A percentile compares a stretch with the other conserved stretches of the same genome.
Evolutionary conservation across 2,797 vertebrate species (phyloP).

Genomic region (Rhadinocentrus ornatus): DNA sequence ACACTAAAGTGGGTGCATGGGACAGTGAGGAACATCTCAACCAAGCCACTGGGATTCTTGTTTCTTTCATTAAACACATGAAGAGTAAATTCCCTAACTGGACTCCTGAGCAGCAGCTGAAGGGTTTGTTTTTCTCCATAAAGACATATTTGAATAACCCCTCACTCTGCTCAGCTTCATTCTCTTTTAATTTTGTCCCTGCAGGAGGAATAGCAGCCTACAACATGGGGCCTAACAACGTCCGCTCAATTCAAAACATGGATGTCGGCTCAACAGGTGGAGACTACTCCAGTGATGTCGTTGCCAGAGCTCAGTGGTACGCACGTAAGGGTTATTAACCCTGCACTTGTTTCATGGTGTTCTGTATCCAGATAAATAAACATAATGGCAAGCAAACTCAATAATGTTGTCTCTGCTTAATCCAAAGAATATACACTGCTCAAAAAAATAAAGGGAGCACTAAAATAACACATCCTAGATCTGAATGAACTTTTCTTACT

Average conservation of each 20-base stretch:
- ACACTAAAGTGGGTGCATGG: neutral
- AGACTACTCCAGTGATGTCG: conserved; percentile 65
- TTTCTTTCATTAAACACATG: conserved; percentile 14
- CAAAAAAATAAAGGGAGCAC: too few relatives aligned
- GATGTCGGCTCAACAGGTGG: conserved; percentile 20
- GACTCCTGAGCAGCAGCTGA: conserved; percentile 40
- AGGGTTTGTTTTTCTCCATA: conserved; percentile 57
- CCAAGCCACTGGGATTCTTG: conserved; percentile 53
- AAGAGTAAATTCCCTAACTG: accelerated
- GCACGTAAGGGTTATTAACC: neutral
- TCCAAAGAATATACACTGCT: too few relatives aligned
- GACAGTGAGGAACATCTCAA: conserved; percentile 58
- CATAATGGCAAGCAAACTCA: too few relatives aligned
- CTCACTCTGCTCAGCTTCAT: neutral
- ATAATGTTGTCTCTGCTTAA: too few relatives aligned
- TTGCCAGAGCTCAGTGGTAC: conserved; percentile 67
- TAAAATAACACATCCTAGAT: too few relatives aligned
- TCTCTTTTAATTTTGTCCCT: neutral
- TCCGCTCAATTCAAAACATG: conserved; percentile 7
- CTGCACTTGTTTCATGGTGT: neutral
- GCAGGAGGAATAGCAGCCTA: conserved; percentile 68
- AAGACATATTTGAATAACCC: too few relatives aligned
- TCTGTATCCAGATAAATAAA: too few relatives aligned
- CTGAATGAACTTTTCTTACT: too few relatives aligned
- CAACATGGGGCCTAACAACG: conserved; percentile 36